Evolutionary conservation across 2,888 invertebrate genomes (phyloP), one percentile per base, ranked within the genome.

Genomic region (Mythimna albipuncta): DNA sequence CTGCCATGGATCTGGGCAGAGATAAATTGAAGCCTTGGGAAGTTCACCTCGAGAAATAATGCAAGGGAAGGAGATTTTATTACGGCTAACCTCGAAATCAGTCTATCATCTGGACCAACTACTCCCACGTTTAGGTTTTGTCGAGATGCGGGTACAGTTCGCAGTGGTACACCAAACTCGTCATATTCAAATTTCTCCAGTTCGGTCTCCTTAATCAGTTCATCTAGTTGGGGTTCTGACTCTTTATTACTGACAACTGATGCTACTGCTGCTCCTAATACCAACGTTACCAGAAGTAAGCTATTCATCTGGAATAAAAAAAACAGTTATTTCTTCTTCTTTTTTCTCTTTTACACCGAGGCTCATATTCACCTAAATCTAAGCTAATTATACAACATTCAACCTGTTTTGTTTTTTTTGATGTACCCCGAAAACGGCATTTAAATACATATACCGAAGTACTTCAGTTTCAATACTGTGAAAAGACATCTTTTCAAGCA

Each of bases 281-380:
- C 47, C 19, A 77, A 57, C 16, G 47, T n/a, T 9, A 65, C 0
- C 6, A 77, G 32, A 57, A 77, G 13, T 52, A 72, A 54, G 21
- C 35, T 72, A 52, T 72, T 77, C 77, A 77, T 77, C 77, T 77
- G 67, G 26, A 69, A 64, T 32, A 16, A 13, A 19, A 32, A 50
- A 13, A 32, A 54, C 21, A 2, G n/a, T 47, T 2, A 38, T 35
- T 0, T 10, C 6, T 2, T 7, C 32, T 57, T 38, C 10, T 47
- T 47, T 16, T 1, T 38, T 11, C 3, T 38, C 5, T 38, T 6
- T 6, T 62, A 54, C 10, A 52, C 3, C 1, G 1, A 32, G 32
- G 32, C 2, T 32, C 5, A 32, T 32, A 32, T 32, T 26, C 26
- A 2, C 26, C 26, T 26, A 26, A 26, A 26, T 26, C 2, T 2